Conservation (phyloP, 2,888 invertebrate species). For the Mesorhabditis spiculigera region DNA sequence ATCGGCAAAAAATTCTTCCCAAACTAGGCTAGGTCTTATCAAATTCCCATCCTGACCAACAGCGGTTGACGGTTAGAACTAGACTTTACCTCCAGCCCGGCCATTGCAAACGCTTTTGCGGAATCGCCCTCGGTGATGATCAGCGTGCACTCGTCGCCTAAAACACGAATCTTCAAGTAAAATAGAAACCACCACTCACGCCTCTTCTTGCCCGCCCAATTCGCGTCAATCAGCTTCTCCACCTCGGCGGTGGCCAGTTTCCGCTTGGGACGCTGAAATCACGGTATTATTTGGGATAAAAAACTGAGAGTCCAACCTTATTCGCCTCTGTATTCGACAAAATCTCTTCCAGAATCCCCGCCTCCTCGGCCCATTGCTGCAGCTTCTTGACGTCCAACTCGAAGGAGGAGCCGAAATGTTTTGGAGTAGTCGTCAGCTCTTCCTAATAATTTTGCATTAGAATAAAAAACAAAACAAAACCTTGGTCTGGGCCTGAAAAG, state of each 20-base stretch:
- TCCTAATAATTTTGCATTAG: constrained; percentile 64
- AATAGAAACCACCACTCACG: no score
- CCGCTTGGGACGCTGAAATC: background rate
- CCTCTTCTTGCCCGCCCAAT: constrained; percentile 24
- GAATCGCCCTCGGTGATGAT: constrained; percentile 98
- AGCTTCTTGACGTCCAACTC: constrained; percentile 60
- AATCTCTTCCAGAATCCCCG: background rate
- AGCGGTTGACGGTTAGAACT: no score
- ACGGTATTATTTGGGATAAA: no score
- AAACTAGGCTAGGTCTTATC: no score
- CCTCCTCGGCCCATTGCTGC: background rate
- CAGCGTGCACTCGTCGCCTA: constrained; percentile 72
- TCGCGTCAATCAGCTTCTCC: constrained; percentile 38
- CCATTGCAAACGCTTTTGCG: constrained; percentile 91
- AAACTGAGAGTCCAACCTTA: background rate
- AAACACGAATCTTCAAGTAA: background rate
- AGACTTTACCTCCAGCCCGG: constrained; percentile 82
- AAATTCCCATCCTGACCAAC: no score
- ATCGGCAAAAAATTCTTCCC: no score
- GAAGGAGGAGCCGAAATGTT: constrained; percentile 92
- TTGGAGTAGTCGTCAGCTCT: constrained; percentile 88
- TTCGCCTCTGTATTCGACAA: background rate
- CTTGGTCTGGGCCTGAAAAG: constrained; percentile 98
- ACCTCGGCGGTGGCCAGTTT: constrained; percentile 17
- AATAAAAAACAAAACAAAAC: background rate